Evolutionary conservation across 2,113 vertebrate genomes (phyloP), one percentile per base, ranked within the genome.

Genomic region (Gasterosteus nipponicus): DNA sequence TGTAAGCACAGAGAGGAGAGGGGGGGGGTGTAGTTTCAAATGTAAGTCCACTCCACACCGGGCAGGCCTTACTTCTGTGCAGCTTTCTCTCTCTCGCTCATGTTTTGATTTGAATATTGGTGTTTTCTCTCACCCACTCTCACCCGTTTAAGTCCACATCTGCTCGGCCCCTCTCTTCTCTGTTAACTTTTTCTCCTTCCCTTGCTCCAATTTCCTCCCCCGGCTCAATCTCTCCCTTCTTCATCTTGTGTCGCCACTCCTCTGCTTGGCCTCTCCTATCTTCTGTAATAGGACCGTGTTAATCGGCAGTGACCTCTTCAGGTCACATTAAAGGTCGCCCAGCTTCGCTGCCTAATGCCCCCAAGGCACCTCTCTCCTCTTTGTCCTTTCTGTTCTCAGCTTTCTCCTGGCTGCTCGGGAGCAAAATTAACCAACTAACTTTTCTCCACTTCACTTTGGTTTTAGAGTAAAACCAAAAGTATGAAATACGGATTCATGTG

Each of bases 301-400:
- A 90, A 93, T 91, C 90, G 89, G 81, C 87, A 86, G 70, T 91
- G 88, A 93, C 93, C 92, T 90, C 91, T 92, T 92, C 90, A 92
- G 93, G 93, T 94, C 93, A 92, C 90, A 92, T 89, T 94, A 93
- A 92, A 93, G 91, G 94, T 93, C 86, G 73, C 77, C 77, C 86
- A 86, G 86, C 89, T 88, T 92, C 88, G 90, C 91, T 85, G 92
- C 80, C 70, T 69, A 51, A 88, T 68, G 57, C 87, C 92, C 88
- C 29, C 5, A 75, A 80, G 89, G 87, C 86, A 80, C 75, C 42
- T 44, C 69, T 83, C 78, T 78, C 63, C 60, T 84, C 75, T 86
- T 84, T 77, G 63, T 87, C 75, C 80, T 69, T 74, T 58, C 62
- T 73, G 67, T 68, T 69, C 77, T 62, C 57, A 1, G 18, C 59